Percentiles rank a stretch among this genome's conserved stretches.
phyloP scores from a whole-genome alignment of 2,888 invertebrate species.

The Linnaemya vulpina region DNA sequence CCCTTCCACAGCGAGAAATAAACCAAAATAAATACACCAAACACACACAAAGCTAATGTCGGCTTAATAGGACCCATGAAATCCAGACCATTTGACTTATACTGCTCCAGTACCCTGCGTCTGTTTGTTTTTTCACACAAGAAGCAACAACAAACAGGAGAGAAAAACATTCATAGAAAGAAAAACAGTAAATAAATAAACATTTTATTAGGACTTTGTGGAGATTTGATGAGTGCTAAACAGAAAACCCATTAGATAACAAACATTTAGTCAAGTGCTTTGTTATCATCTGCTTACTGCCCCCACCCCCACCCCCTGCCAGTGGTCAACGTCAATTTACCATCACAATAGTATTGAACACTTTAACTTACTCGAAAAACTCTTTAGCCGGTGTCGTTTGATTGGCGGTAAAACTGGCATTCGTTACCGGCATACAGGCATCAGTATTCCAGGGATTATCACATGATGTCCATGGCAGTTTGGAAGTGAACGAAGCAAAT shows the following conservation, averaged over 20 bases:
- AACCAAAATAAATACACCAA: conserved; percentile 95
- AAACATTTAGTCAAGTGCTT: conserved; percentile 58
- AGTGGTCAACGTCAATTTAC: not conserved
- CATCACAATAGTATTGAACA: not conserved
- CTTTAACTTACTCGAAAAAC: conserved; percentile 90
- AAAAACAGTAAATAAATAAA: conserved; percentile 50
- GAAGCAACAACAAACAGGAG: conserved; percentile 28
- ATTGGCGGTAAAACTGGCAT: conserved; percentile 84
- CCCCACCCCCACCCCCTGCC: not conserved
- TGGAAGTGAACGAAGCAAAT: conserved; percentile 90
- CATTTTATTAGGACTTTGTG: conserved; percentile 58
- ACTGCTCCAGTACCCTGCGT: conserved; percentile 93
- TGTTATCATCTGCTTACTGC: conserved; percentile 13
- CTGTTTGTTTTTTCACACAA: conserved; percentile 83
- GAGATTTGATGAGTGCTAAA: conserved; percentile 28
- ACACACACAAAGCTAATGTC: conserved; percentile 93
- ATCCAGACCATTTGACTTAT: conserved; percentile 91
- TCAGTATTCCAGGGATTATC: conserved; percentile 94
- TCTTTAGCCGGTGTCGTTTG: conserved; percentile 91
- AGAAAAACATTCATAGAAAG: conserved; percentile 17
- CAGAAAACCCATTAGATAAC: conserved; percentile 61
- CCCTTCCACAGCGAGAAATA: conserved; percentile 99
- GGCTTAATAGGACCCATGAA: conserved; percentile 95
- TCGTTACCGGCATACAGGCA: conserved; percentile 88
- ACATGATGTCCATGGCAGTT: conserved; percentile 94